A percentile compares a stretch with the other conserved stretches of the same genome.
Evolutionary conservation across 1,140 invertebrate species (phyloP).

Genomic region (Eulimnadia texana): DNA sequence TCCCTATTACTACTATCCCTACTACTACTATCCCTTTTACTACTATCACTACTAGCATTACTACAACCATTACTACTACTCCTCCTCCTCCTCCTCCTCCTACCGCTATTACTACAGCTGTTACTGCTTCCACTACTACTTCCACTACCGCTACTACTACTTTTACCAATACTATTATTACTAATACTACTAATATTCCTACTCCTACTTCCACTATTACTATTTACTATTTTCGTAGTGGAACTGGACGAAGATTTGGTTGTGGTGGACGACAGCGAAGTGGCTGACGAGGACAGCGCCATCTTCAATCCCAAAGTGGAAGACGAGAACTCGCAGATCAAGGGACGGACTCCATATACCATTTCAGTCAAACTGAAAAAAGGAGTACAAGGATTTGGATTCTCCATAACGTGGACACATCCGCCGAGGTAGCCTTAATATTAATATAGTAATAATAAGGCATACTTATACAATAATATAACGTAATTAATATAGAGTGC

Average conservation of each 20-base stretch:
- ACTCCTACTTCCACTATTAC: neutral
- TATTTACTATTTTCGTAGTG: neutral
- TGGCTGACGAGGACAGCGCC: neutral
- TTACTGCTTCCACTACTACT: too few species aligned
- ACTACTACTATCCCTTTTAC: too few species aligned
- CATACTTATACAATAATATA: too few species aligned
- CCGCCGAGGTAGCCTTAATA: slow-evolving; percentile 41
- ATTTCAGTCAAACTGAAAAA: slow-evolving; percentile 45
- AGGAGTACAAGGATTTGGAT: slow-evolving; percentile 50
- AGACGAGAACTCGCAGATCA: neutral
- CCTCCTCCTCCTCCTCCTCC: too few species aligned
- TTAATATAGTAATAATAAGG: neutral
- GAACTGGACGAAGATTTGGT: slow-evolving; percentile 8
- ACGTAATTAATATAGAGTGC: too few species aligned
- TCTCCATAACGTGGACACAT: slow-evolving; percentile 78
- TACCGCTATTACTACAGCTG: too few species aligned
- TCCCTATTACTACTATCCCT: too few species aligned
- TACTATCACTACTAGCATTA: too few species aligned
- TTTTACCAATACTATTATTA: too few species aligned
- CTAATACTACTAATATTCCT: too few species aligned
- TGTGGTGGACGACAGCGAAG: slow-evolving; percentile 9
- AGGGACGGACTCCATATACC: slow-evolving; percentile 66
- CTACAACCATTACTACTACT: too few species aligned
- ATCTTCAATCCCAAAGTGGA: neutral
- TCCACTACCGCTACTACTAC: too few species aligned